A percentile compares a stretch with the other conserved stretches of the same genome.
phyloP scores from a whole-genome alignment of 2,797 vertebrate genomes.

The Parambassis ranga region DNA sequence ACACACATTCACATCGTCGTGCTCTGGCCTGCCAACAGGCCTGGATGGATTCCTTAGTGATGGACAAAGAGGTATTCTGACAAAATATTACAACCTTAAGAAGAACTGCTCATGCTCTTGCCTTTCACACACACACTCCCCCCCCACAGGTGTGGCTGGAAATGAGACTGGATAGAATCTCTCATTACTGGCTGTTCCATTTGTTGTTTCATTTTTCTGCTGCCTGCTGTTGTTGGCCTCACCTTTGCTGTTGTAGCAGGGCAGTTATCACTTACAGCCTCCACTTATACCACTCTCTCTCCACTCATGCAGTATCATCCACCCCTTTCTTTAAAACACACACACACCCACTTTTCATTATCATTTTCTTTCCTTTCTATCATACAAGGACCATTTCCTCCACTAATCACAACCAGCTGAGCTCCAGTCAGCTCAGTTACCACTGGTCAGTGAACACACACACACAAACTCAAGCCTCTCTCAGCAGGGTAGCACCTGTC shows the following conservation, averaged over 20 bases:
- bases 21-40: constrained; percentile 34
- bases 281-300: background rate
- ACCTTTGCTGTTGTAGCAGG: constrained; percentile 27
- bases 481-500: constrained; percentile 13
- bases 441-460: background rate
- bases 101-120: background rate
- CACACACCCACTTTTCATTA: background rate
- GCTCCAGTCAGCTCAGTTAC: constrained; percentile 12
- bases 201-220: constrained; percentile 56
- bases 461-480: background rate
- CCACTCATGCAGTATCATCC: background rate
- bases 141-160: constrained; percentile 39
- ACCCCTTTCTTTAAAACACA: background rate
- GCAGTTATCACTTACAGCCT: constrained; percentile 30
- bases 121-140: background rate
- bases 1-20: constrained; percentile 5
- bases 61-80: constrained; percentile 26
- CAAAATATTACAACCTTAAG: constrained; percentile 34
- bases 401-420: constrained; percentile 49
- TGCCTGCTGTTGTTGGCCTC: constrained; percentile 16
- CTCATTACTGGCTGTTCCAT: constrained; percentile 40
- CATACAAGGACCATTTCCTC: constrained; percentile 15
- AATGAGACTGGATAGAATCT: constrained; percentile 27
- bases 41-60: constrained; percentile 43
- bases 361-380: constrained; percentile 8